A percentile compares a stretch with the other conserved stretches of the same genome.
These are phyloP conservation scores for Triops cancriformis DNA, from an alignment of 1,140 invertebrate genomes.

Conservation along the genomic window DNA sequence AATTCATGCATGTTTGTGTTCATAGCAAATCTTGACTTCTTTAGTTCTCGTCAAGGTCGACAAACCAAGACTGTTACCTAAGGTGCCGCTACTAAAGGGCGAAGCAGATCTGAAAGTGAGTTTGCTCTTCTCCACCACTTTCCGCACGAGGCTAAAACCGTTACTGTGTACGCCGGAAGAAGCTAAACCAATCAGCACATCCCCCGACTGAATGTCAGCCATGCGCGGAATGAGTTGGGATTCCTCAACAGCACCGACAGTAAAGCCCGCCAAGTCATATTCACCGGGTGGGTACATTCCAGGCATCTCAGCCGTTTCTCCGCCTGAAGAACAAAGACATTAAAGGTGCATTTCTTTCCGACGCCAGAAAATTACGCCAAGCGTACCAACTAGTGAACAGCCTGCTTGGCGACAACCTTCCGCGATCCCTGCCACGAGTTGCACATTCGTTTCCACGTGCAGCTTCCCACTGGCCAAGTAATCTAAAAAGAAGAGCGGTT, in stretches of 20 bases:
- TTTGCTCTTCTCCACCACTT: constrained; percentile 61
- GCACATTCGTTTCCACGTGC: constrained; percentile 60
- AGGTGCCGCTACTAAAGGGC: neutral
- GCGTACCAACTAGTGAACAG: constrained; percentile 76
- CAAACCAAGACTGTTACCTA: neutral
- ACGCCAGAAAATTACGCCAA: neutral
- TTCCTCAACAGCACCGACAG: constrained; percentile 81
- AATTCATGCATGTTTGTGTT: too few species aligned
- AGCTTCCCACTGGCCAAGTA: constrained; percentile 89
- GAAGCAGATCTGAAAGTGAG: constrained; percentile 41
- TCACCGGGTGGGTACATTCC: constrained; percentile 78
- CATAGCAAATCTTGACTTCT: too few species aligned
- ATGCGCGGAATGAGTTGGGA: constrained; percentile 61
- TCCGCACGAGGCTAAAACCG: constrained; percentile 88
- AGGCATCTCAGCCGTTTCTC: constrained; percentile 95
- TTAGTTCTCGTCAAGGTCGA: neutral
- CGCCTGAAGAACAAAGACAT: constrained; percentile 49
- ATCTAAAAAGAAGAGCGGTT: constrained; percentile 91
- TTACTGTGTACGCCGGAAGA: constrained; percentile 92
- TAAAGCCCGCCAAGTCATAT: constrained; percentile 93
- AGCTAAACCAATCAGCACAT: constrained; percentile 75
- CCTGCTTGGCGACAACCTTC: constrained; percentile 76
- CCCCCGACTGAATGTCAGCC: constrained; percentile 59
- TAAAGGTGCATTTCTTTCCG: neutral
- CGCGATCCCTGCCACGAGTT: constrained; percentile 74